Percentiles rank a stretch among this genome's conserved stretches.
phyloP scores from a whole-genome alignment of 1,140 invertebrate species.

The silkworm (Bombyx mori) region DNA sequence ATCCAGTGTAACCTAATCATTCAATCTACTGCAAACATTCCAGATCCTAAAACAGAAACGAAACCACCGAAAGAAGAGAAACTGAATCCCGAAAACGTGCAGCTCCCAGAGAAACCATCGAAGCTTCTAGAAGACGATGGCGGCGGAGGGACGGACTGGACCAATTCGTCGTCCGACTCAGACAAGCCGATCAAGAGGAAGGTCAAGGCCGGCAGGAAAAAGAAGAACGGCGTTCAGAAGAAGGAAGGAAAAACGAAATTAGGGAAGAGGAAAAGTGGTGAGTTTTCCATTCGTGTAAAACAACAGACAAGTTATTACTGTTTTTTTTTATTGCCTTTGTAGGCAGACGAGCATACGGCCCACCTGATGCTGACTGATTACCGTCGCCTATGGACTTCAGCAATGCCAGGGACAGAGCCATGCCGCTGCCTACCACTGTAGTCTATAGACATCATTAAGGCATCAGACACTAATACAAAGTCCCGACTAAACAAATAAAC shows the following conservation, averaged over 20 bases:
- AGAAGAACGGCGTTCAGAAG: slow-evolving; percentile 14
- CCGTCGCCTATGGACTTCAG: too few relatives aligned
- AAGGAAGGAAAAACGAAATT: slow-evolving; percentile 29
- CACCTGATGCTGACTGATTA: too few relatives aligned
- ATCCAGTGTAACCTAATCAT: too few relatives aligned
- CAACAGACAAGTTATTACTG: background rate
- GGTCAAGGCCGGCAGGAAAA: slow-evolving; percentile 20
- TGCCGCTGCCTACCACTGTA: too few relatives aligned
- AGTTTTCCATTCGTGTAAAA: background rate
- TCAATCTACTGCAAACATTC: too few relatives aligned
- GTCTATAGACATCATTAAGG: too few relatives aligned
- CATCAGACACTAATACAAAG: too few relatives aligned
- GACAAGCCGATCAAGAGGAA: slow-evolving; percentile 50
- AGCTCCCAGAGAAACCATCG: slow-evolving; percentile 9
- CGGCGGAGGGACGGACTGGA: slow-evolving; percentile 26
- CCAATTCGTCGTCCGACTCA: slow-evolving; percentile 42
- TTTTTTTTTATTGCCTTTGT: too few relatives aligned
- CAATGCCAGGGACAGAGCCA: too few relatives aligned
- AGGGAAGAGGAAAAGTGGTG: slow-evolving; percentile 17
- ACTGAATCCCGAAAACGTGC: slow-evolving; percentile 8
- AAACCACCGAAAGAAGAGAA: slow-evolving; percentile 40
- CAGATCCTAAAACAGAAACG: slow-evolving; percentile 17
- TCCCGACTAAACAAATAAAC: too few relatives aligned
- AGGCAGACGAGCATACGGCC: too few relatives aligned
- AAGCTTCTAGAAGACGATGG: slow-evolving; percentile 22